These are phyloP conservation scores for Acrobeloides nanus DNA, from an alignment of 2,888 invertebrate species.

Conservation along the genomic window DNA sequence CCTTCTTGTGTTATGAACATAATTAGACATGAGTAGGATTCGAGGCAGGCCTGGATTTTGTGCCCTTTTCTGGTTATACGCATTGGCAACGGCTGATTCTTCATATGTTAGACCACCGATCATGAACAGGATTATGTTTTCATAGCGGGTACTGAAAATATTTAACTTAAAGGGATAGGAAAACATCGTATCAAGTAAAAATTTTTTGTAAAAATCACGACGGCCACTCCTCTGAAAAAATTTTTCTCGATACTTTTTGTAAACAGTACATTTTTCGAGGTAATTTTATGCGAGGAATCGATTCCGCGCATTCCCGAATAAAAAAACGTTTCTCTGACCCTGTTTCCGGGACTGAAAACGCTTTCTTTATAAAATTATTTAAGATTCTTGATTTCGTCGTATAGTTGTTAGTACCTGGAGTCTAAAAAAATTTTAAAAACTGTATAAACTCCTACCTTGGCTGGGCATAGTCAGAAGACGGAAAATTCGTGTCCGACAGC, in stretches of 20 bases:
- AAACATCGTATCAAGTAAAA: no score
- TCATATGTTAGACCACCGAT: slow-evolving; percentile 94
- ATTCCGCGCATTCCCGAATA: no score
- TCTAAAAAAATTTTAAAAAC: slow-evolving; percentile 1
- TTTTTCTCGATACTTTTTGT: no score
- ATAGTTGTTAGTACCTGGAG: slow-evolving; percentile 1
- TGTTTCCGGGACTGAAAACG: no score
- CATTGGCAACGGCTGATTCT: slow-evolving; percentile 78
- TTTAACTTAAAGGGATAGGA: background rate
- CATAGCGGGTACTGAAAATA: slow-evolving; percentile 62
- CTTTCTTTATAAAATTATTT: no score
- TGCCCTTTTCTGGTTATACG: slow-evolving; percentile 65
- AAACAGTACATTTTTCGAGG: no score
- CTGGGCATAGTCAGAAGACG: slow-evolving; percentile 15
- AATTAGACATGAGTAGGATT: slow-evolving; percentile 35
- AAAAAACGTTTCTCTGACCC: no score
- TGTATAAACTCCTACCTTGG: slow-evolving; percentile 7
- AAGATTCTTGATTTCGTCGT: background rate
- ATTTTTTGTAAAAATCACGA: no score
- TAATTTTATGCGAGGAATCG: no score
- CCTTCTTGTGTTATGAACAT: slow-evolving; percentile 37
- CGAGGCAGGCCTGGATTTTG: slow-evolving; percentile 46
- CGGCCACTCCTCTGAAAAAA: no score
- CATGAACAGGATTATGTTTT: slow-evolving; percentile 90
- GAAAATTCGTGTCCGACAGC: slow-evolving; percentile 64